Conservation (phyloP, 2,888 invertebrate genomes). For the Drosophila emarginata region DNA sequence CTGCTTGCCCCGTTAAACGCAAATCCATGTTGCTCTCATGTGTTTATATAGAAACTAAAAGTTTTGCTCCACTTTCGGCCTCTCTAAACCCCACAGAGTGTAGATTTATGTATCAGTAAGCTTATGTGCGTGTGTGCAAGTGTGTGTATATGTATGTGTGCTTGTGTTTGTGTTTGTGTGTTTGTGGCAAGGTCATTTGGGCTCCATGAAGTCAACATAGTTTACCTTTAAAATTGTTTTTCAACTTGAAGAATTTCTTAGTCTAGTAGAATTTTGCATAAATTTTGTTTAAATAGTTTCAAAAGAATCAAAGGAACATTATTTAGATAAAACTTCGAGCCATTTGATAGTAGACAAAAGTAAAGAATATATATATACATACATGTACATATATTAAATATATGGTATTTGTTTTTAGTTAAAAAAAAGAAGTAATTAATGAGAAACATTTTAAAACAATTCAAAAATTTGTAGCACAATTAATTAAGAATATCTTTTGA, state of each 20-base stretch:
- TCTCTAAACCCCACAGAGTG: constrained; percentile 28
- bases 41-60: constrained; percentile 13
- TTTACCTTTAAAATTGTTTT: not conserved
- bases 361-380: too few relatives aligned
- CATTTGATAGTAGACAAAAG: too few relatives aligned
- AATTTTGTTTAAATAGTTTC: not conserved
- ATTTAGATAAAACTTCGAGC: too few relatives aligned
- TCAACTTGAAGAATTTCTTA: not conserved
- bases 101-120: constrained; percentile 8
- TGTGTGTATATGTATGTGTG: not conserved
- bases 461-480: too few relatives aligned
- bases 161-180: constrained; percentile 8
- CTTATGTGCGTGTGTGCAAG: not conserved
- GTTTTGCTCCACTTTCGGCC: constrained; percentile 32
- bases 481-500: too few relatives aligned
- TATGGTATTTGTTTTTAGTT: too few relatives aligned
- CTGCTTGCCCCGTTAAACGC: constrained; percentile 45
- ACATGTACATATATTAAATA: too few relatives aligned
- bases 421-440: too few relatives aligned
- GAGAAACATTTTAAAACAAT: too few relatives aligned
- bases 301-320: not conserved
- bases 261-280: not conserved
- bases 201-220: constrained; percentile 49
- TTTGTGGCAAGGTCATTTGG: constrained; percentile 48
- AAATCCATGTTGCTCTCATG: constrained; percentile 37